Evolutionary conservation across 2,797 vertebrate genomes (phyloP), one percentile per base, ranked within the genome.

Genomic region (Alcedo quadribrachys): DNA sequence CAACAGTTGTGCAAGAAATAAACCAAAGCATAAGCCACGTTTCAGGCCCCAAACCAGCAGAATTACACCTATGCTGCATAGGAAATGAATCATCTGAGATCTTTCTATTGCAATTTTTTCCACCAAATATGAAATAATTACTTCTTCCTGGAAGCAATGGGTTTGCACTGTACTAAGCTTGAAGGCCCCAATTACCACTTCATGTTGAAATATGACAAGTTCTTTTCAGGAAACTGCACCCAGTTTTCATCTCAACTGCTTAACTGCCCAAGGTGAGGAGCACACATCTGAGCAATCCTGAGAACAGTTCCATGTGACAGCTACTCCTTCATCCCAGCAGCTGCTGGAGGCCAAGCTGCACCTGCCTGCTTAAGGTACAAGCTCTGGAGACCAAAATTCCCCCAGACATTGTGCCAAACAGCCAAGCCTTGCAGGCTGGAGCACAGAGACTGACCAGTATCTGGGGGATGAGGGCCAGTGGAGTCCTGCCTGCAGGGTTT

Each of bases 31-130:
- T 2, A 73, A 87, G 55, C 78, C 58, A 78, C 7, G 2, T 75
- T 90, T 92, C 90, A 81, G 62, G 76, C 88, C 79, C 68, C 80
- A 91, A 50, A 92, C 85, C 85, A 94, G 83, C 45, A 93, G 90
- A 94, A 90, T 90, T 94, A 93, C 85, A 95, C 86, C 96, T 96
- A 85, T 83, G 69, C 73, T 85, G 57, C 33, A 67, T 87, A 85
- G 96, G 92, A 95, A 96, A 89, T 96, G 96, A 96, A 92, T 95
- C 93, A 96, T 92, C 86, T 21, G 67, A 94, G 77, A 78, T 83
- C 60, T 81, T 87, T 92, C 92, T 85, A 73, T 15, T 92, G 88
- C 86, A 94, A 53, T 43, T 87, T 87, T 81, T 82, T 62, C 87
- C 51, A 48, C 88, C 69, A 80, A 87, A 89, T 53, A 69, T 0